Evolutionary conservation across 2,113 vertebrate species (phyloP).

Genomic region (Phainopepla nitens): DNA sequence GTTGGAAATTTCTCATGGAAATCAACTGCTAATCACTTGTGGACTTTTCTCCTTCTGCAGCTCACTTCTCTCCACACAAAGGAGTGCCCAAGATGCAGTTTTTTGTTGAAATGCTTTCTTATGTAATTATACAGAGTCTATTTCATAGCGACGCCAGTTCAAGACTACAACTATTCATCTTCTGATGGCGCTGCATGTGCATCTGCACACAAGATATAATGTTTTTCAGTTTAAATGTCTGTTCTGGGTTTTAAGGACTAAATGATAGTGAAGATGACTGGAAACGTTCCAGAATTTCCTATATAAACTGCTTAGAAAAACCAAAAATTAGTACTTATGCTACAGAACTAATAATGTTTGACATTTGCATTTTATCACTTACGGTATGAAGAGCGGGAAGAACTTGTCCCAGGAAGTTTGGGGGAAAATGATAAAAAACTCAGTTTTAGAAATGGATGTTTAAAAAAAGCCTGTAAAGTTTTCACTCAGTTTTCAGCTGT

Average conservation of each 20-base stretch:
- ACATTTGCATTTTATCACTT: conserved; percentile 71
- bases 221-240: conserved; percentile 73
- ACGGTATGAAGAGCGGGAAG: conserved; percentile 37
- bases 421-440: conserved; percentile 34
- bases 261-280: conserved; percentile 77
- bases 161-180: conserved; percentile 70
- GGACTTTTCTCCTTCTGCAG: conserved; percentile 50
- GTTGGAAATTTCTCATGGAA: conserved; percentile 67
- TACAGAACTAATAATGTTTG: conserved; percentile 76
- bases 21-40: conserved; percentile 69
- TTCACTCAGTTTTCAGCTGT: conserved; percentile 31
- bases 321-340: conserved; percentile 72
- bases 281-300: conserved; percentile 72
- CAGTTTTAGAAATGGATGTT: conserved; percentile 31
- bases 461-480: conserved; percentile 32
- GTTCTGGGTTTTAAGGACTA: conserved; percentile 75
- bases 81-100: conserved; percentile 65
- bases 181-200: conserved; percentile 59
- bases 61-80: conserved; percentile 64
- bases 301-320: conserved; percentile 66
- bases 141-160: conserved; percentile 63
- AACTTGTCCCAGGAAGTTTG: conserved; percentile 60
- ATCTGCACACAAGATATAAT: conserved; percentile 73
- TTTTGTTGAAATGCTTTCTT: conserved; percentile 62
- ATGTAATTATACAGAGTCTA: conserved; percentile 75